phyloP scores from a whole-genome alignment of 2,888 invertebrate genomes.

The Ceraclea dissimilis region DNA sequence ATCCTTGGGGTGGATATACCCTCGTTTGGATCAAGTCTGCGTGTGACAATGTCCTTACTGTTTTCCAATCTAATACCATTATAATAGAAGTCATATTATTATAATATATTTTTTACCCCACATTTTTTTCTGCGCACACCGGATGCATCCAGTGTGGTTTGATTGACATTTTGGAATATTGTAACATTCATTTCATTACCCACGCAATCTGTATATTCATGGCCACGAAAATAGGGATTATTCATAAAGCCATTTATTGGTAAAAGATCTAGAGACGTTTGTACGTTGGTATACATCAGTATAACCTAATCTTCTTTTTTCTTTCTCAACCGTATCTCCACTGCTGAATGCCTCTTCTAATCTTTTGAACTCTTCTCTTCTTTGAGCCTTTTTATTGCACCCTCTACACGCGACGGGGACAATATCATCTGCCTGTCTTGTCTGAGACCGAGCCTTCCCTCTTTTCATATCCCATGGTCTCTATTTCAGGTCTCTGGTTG shows the following conservation, averaged over 20 bases:
- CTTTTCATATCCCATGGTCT: no score
- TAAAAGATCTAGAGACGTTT: no score
- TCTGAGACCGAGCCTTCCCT: background rate
- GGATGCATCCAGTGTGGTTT: background rate
- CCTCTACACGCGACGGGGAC: background rate
- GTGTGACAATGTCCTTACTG: background rate
- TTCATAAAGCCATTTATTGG: no score
- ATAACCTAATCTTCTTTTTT: no score
- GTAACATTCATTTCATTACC: background rate
- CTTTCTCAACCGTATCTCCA: no score
- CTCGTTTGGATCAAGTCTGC: conserved; percentile 1
- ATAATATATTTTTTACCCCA: background rate
- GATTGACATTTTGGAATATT: background rate
- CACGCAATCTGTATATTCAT: background rate
- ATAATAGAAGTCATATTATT: conserved; percentile 1
- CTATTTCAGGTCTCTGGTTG: no score
- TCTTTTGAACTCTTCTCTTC: no score
- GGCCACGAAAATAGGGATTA: no score
- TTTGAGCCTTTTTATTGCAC: background rate
- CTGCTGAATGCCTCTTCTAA: no score
- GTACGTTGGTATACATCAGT: no score
- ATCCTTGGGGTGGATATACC: background rate
- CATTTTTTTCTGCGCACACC: background rate
- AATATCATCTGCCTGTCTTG: background rate
- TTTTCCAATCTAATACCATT: background rate